A percentile compares a stretch with the other conserved stretches of the same genome.
These are phyloP conservation scores for Neotoma lepida DNA, from an alignment of 2,113 vertebrate species.

Conservation along the genomic window DNA sequence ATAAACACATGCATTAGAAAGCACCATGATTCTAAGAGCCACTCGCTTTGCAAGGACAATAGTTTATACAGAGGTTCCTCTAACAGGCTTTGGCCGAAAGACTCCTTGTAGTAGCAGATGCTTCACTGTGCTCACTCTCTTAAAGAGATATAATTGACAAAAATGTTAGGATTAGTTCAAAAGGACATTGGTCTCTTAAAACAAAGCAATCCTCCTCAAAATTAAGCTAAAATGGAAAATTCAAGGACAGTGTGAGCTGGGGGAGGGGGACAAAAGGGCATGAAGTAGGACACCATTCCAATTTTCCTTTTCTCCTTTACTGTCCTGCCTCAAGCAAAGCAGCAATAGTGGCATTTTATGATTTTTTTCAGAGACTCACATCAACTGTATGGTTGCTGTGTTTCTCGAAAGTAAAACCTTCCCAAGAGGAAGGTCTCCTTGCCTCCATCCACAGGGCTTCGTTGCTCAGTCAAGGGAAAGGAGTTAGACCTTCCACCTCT, in stretches of 20 bases:
- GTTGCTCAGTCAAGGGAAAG: neutral
- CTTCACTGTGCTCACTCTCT: conserved; percentile 64
- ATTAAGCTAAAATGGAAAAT: conserved; percentile 47
- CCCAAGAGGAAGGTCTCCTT: conserved; percentile 42
- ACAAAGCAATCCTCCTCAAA: conserved; percentile 70
- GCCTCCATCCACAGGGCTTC: neutral
- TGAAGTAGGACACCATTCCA: neutral
- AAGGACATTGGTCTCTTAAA: conserved; percentile 77
- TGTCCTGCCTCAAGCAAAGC: conserved; percentile 44
- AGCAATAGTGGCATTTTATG: conserved; percentile 51
- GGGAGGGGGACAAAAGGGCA: neutral
- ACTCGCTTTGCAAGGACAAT: conserved; percentile 83
- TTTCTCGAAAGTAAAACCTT: conserved; percentile 50
- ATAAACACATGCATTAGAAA: conserved; percentile 85
- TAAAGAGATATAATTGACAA: conserved; percentile 81
- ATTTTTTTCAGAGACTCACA: conserved; percentile 41
- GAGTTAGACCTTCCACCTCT: neutral
- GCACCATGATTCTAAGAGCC: conserved; percentile 80
- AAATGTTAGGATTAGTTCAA: conserved; percentile 71
- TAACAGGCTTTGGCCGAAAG: conserved; percentile 79
- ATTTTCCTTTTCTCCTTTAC: neutral
- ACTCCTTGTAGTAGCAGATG: conserved; percentile 82
- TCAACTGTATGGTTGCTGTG: neutral
- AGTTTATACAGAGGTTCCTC: conserved; percentile 76
- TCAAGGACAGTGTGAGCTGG: conserved; percentile 39